Evolutionary conservation across 2,888 invertebrate genomes (phyloP).

Genomic region (Lithophane ornitopus): DNA sequence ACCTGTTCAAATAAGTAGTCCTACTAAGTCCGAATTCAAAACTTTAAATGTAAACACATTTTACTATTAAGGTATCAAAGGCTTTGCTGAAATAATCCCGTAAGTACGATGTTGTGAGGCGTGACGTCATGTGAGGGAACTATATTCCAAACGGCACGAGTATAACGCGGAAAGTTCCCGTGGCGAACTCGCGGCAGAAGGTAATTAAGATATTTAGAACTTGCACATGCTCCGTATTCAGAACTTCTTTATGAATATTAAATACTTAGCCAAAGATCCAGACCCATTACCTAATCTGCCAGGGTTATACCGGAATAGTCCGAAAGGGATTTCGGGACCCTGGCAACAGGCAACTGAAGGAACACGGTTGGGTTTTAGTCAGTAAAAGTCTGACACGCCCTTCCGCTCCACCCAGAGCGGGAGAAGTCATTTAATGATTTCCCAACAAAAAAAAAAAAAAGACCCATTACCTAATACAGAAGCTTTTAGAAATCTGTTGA

Average conservation of each 20-base stretch:
- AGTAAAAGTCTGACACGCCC: no score
- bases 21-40: background rate
- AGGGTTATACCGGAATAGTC: no score
- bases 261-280: constrained; percentile 54
- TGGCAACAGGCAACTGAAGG: no score
- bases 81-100: constrained; percentile 15
- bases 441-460: no score
- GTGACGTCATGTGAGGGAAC: constrained; percentile 59
- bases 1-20: background rate
- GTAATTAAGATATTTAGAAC: constrained; percentile 73
- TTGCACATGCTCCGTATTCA: constrained; percentile 64
- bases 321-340: no score
- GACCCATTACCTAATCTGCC: constrained; percentile 24
- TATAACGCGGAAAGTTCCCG: constrained; percentile 60
- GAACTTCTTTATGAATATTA: constrained; percentile 66
- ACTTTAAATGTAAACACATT: constrained; percentile 12
- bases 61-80: constrained; percentile 25
- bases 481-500: constrained; percentile 30
- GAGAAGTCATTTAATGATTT: no score
- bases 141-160: constrained; percentile 55
- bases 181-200: constrained; percentile 57
- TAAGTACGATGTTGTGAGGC: constrained; percentile 43
- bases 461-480: constrained; percentile 22
- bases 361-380: no score
- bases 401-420: no score